A percentile compares a stretch with the other conserved stretches of the same genome.
Conservation (phyloP, 2,113 vertebrate species). For the Edolisoma coerulescens region DNA sequence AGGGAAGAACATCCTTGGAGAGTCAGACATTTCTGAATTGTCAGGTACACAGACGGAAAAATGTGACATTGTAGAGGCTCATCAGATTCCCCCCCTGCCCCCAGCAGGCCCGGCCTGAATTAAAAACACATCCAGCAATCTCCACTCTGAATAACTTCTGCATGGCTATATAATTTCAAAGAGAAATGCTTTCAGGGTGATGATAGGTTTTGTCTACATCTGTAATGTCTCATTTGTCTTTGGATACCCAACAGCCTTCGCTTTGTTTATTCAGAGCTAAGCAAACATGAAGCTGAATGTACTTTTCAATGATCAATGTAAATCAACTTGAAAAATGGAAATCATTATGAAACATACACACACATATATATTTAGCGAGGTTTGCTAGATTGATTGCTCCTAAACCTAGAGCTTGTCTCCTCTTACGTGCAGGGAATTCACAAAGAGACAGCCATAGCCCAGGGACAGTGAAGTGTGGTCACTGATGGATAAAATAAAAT, state of each 20-base stretch:
- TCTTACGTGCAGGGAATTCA: background rate
- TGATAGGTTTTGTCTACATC: slow-evolving; percentile 43
- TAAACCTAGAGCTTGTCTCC: background rate
- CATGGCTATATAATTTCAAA: slow-evolving; percentile 11
- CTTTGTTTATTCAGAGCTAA: slow-evolving; percentile 34
- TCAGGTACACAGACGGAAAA: background rate
- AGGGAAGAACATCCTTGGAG: background rate
- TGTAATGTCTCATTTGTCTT: slow-evolving; percentile 48
- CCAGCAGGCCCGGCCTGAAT: background rate
- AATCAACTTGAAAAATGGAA: background rate
- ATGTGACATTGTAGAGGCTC: background rate
- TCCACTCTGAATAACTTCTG: background rate
- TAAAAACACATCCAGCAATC: background rate
- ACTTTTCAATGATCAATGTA: background rate
- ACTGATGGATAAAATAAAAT: slow-evolving; percentile 57
- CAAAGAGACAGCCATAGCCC: slow-evolving; percentile 15
- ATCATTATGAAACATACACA: background rate
- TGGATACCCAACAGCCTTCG: background rate
- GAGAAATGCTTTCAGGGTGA: slow-evolving; percentile 24
- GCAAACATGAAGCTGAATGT: slow-evolving; percentile 26
- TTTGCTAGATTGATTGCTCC: slow-evolving; percentile 5
- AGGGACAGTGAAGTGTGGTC: background rate
- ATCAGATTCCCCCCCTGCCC: background rate
- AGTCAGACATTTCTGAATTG: background rate
- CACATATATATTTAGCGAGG: background rate